Conservation (phyloP, 2,888 invertebrate genomes). For the Tyria jacobaeae region DNA sequence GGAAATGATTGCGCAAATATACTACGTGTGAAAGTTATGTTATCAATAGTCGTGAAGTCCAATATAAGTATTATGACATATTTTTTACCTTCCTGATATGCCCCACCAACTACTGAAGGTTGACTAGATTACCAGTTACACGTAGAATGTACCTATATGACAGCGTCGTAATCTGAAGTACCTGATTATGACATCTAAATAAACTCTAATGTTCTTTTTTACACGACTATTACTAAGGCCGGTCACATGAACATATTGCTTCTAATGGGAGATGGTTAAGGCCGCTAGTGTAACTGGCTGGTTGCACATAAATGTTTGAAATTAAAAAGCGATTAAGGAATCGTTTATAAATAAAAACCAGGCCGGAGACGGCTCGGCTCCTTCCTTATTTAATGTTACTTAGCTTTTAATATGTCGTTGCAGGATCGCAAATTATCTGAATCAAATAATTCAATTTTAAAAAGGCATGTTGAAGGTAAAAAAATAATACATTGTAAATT, state of each 20-base stretch:
- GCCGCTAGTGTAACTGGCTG: background rate
- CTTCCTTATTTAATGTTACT: background rate
- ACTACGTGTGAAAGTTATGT: background rate
- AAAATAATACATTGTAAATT: too few relatives aligned
- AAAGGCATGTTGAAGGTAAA: too few relatives aligned
- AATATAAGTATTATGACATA: background rate
- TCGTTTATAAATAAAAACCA: background rate
- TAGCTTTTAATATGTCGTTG: background rate
- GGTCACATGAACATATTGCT: background rate
- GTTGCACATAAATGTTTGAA: background rate
- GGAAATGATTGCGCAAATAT: background rate
- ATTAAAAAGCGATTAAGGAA: background rate
- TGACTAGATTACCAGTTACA: background rate
- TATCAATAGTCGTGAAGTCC: background rate
- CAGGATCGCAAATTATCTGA: too few relatives aligned
- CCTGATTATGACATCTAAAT: constrained; percentile 1
- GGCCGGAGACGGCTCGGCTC: background rate
- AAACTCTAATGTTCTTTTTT: background rate
- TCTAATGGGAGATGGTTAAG: background rate
- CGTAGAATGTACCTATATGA: constrained; percentile 4
- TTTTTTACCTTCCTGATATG: background rate
- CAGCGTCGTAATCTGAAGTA: background rate
- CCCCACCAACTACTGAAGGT: background rate
- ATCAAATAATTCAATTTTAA: too few relatives aligned
- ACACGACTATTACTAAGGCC: background rate